Evolutionary conservation across 2,888 invertebrate species (phyloP), one percentile per base, ranked within the genome.

Genomic region (Neelides folsomi): DNA sequence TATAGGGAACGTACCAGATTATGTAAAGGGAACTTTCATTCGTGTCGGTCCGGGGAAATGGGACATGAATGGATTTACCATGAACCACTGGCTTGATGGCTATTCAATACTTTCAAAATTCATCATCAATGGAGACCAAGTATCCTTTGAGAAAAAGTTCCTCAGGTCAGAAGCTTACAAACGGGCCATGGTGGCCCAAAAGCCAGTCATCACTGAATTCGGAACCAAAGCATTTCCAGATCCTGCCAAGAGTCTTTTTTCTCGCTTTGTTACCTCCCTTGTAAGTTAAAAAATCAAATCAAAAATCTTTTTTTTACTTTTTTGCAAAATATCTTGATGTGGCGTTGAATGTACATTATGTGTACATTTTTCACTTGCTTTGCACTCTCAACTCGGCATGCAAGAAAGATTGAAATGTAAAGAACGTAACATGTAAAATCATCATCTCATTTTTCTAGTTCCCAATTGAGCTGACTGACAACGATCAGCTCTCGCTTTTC

Each of bases 41-140:
- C 27, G 27, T 27, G 27, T 27, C 27, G 27, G 27, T 5, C 27
- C 27, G 4, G 27, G 27, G 4, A 27, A 27, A 27, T 27, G 27
- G 27, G 27, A 27, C 27, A 27, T 27, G 27, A 27, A 27, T 27
- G 27, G 27, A 7, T 70, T 69, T 50, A 66, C 68, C 12, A 64
- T 71, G 49, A 71, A 71, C 34, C 74, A 75, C 55, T 68, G 71
- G 67, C 70, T 74, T 52, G 75, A 75, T 63, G 74, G 75, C 0
- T 67, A 71, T 15, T 51, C 56, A 1, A 67, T 75, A 10, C 55
- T 75, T 19, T 70, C 71, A 55, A 70, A 71, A 50, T 75, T 73
- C 60, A 66, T 67, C 39, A 71, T 75, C 43, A 57, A 66, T n/a
- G 65, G 71, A 50, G 71, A 71, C 12, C 65, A 67, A 50, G 67